Conservation (phyloP, 2,888 invertebrate species). For the Drosophila borealis region DNA sequence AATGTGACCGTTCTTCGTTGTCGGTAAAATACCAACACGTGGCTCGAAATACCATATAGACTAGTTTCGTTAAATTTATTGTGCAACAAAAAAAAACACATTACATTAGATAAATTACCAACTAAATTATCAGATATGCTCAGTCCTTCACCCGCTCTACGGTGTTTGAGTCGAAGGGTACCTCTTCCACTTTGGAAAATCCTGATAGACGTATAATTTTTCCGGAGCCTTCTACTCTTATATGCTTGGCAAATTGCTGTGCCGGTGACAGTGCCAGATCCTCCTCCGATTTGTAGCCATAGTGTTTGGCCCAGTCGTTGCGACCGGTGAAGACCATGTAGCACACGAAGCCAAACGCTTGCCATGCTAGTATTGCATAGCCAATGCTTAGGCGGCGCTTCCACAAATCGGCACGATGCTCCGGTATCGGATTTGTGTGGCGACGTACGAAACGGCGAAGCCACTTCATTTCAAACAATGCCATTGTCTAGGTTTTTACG, state of each 20-base stretch:
- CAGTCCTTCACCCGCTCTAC: conserved; percentile 53
- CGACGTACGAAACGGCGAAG: conserved; percentile 86
- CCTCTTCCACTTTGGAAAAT: conserved; percentile 77
- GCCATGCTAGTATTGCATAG: conserved; percentile 90
- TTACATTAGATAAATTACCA: conserved; percentile 24
- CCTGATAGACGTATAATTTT: conserved; percentile 83
- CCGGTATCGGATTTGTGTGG: conserved; percentile 85
- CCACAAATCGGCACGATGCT: conserved; percentile 87
- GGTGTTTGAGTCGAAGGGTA: conserved; percentile 67
- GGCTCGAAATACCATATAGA: conserved; percentile 7
- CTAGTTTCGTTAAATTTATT: conserved; percentile 38
- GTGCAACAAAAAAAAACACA: conserved; percentile 31
- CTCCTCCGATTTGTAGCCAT: conserved; percentile 88
- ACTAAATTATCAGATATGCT: conserved; percentile 20
- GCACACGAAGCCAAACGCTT: conserved; percentile 88
- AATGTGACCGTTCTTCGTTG: conserved; percentile 44
- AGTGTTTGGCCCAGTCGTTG: conserved; percentile 88
- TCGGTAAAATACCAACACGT: conserved; percentile 17
- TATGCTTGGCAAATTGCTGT: conserved; percentile 76
- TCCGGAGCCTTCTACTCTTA: conserved; percentile 82
- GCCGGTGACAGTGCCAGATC: conserved; percentile 86
- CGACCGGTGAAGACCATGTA: conserved; percentile 88
- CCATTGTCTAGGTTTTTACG: conserved; percentile 67
- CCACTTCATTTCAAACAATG: conserved; percentile 86
- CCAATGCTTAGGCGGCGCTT: conserved; percentile 87